Conservation (phyloP, 2,113 vertebrate species). For the Gracilinanus agilis region DNA sequence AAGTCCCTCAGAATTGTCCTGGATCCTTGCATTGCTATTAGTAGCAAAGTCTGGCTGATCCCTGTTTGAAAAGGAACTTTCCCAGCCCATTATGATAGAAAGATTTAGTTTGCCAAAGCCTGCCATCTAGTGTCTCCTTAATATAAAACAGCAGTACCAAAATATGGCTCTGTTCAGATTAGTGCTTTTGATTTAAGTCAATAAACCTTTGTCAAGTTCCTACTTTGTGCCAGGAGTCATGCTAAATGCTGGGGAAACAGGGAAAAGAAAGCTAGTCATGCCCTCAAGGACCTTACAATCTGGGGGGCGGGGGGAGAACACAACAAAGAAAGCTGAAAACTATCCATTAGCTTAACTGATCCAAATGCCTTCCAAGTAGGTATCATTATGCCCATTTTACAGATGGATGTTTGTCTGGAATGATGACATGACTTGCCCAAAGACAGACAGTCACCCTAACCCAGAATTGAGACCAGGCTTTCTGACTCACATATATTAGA, state of each 20-base stretch:
- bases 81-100: background rate
- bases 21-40: too few relatives aligned
- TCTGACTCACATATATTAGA: background rate
- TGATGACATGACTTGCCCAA: background rate
- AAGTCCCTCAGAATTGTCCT: too few relatives aligned
- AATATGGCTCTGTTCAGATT: background rate
- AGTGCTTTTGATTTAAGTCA: background rate
- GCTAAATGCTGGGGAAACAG: background rate
- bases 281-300: background rate
- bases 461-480: background rate
- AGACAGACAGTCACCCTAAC: background rate
- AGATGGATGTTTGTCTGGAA: background rate
- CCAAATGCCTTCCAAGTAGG: background rate
- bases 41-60: too few relatives aligned
- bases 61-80: background rate
- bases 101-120: background rate
- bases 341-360: background rate
- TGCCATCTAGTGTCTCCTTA: background rate
- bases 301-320: background rate
- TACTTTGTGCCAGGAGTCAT: background rate
- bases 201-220: background rate
- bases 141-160: background rate
- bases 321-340: background rate
- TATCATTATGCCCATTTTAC: background rate
- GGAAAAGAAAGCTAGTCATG: background rate